Percentiles rank a stretch among this genome's conserved stretches.
phyloP scores from a whole-genome alignment of 2,797 vertebrate species.

The Petrocephalus sullivani region DNA sequence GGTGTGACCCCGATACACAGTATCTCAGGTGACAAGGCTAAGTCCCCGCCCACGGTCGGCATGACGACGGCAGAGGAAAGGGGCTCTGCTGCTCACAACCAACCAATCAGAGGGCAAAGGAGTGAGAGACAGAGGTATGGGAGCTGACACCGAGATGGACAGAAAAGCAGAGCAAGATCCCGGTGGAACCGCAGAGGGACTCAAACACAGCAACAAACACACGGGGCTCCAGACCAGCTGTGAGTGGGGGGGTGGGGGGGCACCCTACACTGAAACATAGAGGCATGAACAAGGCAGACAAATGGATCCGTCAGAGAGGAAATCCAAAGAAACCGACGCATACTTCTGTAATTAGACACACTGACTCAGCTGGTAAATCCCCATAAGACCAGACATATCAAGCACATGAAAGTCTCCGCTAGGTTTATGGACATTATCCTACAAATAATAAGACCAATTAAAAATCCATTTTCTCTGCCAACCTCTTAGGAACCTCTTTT shows the following conservation, averaged over 20 bases:
- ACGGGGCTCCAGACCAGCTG: neutral
- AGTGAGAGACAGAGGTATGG: neutral
- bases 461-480: constrained; percentile 12
- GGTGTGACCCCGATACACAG: neutral
- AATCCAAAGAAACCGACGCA: constrained; percentile 8
- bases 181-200: neutral
- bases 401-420: neutral
- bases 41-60: neutral
- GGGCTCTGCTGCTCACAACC: neutral
- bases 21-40: neutral
- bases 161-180: neutral
- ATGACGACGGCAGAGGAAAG: neutral
- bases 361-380: constrained; percentile 25
- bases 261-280: neutral
- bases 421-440: neutral
- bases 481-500: neutral
- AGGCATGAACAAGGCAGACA: neutral
- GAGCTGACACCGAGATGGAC: neutral
- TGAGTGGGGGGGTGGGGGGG: too few relatives aligned
- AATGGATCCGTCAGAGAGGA: neutral
- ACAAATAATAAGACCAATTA: constrained; percentile 7
- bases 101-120: neutral
- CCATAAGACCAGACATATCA: constrained; percentile 1
- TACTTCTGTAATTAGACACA: constrained; percentile 38
- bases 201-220: neutral